Conservation (phyloP, 2,888 invertebrate species). For the Cerastis rubricosa region DNA sequence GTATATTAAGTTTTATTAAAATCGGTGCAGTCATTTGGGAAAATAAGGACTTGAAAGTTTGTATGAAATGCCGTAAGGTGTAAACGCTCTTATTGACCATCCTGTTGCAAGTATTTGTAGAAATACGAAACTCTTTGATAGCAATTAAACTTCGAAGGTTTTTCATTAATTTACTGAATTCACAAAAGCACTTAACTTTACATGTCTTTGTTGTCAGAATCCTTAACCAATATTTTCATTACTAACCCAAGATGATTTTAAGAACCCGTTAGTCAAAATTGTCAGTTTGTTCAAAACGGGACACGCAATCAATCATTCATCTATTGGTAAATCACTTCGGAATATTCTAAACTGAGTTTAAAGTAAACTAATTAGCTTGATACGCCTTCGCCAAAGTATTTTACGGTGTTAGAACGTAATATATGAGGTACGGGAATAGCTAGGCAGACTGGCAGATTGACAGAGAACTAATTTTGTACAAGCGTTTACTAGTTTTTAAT, state of each 20-base stretch:
- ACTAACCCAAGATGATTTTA: neutral
- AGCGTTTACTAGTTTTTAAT: slow-evolving; percentile 81
- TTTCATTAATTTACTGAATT: neutral
- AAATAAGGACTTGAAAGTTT: too few species aligned
- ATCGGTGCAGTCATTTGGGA: too few species aligned
- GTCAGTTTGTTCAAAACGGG: slow-evolving; percentile 10
- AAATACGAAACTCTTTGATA: too few species aligned
- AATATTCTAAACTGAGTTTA: slow-evolving; percentile 67
- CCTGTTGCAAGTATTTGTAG: too few species aligned
- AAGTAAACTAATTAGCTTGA: slow-evolving; percentile 79
- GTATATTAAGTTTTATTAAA: too few species aligned
- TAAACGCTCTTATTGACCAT: too few species aligned
- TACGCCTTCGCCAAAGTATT: slow-evolving; percentile 78
- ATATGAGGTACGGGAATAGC: slow-evolving; percentile 82
- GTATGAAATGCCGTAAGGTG: too few species aligned
- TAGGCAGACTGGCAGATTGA: slow-evolving; percentile 77
- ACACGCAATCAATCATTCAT: slow-evolving; percentile 42
- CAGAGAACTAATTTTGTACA: slow-evolving; percentile 83
- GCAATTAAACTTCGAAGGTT: too few species aligned
- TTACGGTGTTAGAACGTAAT: slow-evolving; percentile 81
- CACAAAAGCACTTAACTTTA: neutral
- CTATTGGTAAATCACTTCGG: slow-evolving; percentile 43
- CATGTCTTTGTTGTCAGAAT: neutral
- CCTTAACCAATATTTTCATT: slow-evolving; percentile 17
- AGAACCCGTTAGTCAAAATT: neutral